Evolutionary conservation across 2,888 invertebrate genomes (phyloP), one percentile per base, ranked within the genome.

Genomic region (Apeira syringaria): DNA sequence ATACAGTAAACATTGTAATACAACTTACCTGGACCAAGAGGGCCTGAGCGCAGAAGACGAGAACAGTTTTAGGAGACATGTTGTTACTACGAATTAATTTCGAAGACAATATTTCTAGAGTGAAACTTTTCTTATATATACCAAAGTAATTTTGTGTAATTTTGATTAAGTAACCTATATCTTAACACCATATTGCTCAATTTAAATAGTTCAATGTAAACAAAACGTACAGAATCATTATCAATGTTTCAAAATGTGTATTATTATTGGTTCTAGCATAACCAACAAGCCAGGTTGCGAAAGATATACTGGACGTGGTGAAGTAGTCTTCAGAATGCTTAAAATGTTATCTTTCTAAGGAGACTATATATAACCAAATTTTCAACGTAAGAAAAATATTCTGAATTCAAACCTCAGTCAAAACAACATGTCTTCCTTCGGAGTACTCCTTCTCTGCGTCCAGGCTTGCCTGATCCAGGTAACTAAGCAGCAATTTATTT

Each of bases 401-500:
- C 34, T 34, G 27, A 40, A 18, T 13, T 1, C 20, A 22, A 13
- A 5, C 10, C 46, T 48, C 45, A 47, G 50, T 48, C 24, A 12
- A 36, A 30, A 5, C 11, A 36, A 35, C 28, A 59, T 59, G 59
- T 50, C 57, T 40, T 33, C 46, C 24, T 57, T 49, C 36, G 29
- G 35, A 17, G 30, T 52, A 9, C n/a, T 55, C 3, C 26, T 50
- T 7, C 27, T 59, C 12, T 55, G 55, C 51, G 33, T 56, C 42
- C 59, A 56, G 47, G 57, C 56, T 54, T 54, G 56, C 47, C 42
- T 59, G 53, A 42, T 59, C 32, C 61, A 64, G 61, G 69, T 69
- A 57, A 60, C 5, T 10, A 15, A 3, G 2, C 4, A 4, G 15
- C 15, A 15, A 15, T n/a, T n/a, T n/a, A n/a, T n/a, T n/a, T n/a